Evolutionary conservation across 2,113 vertebrate species (phyloP).

Genomic region (Forbesichthys papilliferus): DNA sequence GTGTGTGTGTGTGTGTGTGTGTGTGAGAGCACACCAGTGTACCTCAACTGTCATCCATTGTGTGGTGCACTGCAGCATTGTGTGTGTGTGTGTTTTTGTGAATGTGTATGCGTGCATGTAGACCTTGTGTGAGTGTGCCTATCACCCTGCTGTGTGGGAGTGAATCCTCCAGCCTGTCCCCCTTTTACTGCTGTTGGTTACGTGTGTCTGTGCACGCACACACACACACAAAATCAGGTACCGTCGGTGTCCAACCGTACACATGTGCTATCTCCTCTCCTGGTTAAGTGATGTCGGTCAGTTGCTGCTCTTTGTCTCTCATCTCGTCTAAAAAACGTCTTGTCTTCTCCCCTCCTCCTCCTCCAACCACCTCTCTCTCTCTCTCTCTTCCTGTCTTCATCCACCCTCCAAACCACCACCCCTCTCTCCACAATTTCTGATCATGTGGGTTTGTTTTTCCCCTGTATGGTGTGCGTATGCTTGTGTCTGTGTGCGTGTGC

Average conservation of each 20-base stretch:
- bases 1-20: neutral
- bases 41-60: neutral
- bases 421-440: slow-evolving; percentile 12
- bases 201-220: no score
- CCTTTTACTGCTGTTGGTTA: no score
- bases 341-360: slow-evolving; percentile 13
- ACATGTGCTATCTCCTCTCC: neutral
- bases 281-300: slow-evolving; percentile 16
- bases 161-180: slow-evolving; percentile 58
- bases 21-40: neutral
- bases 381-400: neutral
- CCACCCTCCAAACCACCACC: neutral
- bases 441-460: no score
- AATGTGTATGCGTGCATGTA: neutral
- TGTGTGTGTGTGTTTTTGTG: neutral
- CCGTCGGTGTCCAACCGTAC: neutral
- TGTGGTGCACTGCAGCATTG: neutral
- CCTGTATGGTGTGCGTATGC: no score
- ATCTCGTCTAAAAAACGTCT: slow-evolving; percentile 56
- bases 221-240: no score
- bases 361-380: slow-evolving; percentile 16
- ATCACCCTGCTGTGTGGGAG: slow-evolving; percentile 56
- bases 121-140: neutral
- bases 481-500: no score
- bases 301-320: slow-evolving; percentile 58